Evolutionary conservation across 2,888 invertebrate species (phyloP), one percentile per base, ranked within the genome.

Genomic region (Noctua janthina): DNA sequence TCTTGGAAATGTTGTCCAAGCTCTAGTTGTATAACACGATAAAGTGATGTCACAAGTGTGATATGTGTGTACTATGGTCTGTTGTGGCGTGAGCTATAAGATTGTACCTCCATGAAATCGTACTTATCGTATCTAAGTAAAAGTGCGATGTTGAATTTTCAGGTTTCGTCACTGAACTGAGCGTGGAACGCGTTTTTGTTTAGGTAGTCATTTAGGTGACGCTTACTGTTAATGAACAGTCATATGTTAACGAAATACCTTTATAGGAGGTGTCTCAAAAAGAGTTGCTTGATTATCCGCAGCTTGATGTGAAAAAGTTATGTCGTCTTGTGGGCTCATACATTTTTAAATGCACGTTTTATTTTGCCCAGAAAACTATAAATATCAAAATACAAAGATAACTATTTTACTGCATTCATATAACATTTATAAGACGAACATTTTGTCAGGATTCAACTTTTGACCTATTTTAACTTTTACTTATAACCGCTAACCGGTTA

Each of bases 1-100:
- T 92, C 93, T 79, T 88, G 82, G 92, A 92, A 93, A 88, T 84
- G 86, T 72, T 72, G 43, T 73, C 54, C n/a, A 43, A 68, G 43
- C 43, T 74, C 56, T 35, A 81, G 70, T 76, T 71, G 64, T 56
- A 39, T 68, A 73, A 76, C 59, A 39, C n/a, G 15, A 46, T 64
- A 43, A 7, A 68, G 43, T 85, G 76, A 76, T 70, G 73, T 62
- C 56, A 84, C 6, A 10, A 62, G n/a, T 29, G n/a, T 0, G 39
- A 39, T 46, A n/a, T 72, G n/a, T 20, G n/a, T 74, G 23, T 71
- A n/a, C 10, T 13, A 35, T 43, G 29, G 67, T 46, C 46, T 51
- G 29, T 56, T 62, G 11, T 20, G 43, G 49, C 8, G 7, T 23
- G 23, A 8, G n/a, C 20, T 3, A 39, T 23, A 17, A 29, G 13